Evolutionary conservation across 1,140 invertebrate genomes (phyloP), one percentile per base, ranked within the genome.

Genomic region (Wiebesia pumilae): DNA sequence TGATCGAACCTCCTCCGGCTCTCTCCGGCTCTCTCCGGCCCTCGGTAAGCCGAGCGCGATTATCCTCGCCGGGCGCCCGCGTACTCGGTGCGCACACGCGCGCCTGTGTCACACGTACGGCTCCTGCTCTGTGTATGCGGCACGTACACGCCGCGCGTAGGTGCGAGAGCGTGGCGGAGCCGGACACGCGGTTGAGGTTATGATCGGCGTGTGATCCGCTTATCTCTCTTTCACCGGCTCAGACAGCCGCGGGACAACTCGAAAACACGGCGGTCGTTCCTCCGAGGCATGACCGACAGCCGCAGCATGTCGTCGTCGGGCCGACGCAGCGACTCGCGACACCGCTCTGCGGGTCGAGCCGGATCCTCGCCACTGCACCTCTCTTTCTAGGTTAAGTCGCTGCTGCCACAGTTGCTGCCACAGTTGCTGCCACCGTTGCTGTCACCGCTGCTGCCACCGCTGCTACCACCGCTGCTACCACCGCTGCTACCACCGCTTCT

Each of bases 221-320:
- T 51, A 33, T 33, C 81, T 51, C 24, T 58, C 27, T 33, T 81
- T 86, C 84, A 86, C 75, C 87, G 81, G 81, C 71, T 58, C 1
- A 85, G 67, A 69, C 83, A 69, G 51, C 86, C 81, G 75, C 83
- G 54, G 69, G 71, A 79, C 43, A 81, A 69, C 73, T 82, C 81
- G 67, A 79, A 75, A 0, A 85, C 84, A 81, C 86, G 87, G 58
- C 81, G 88, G 79, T 84, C 85, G 84, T 87, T 65, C 69, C 54
- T 73, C 58, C 58, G 58, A 30, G 82, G 79, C 67, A 81, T 69
- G 58, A 84, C 58, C 40, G 65, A 67, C 77, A 81, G 38, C 82
- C 67, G 81, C 43, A 65, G 78, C 81, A 73, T 83, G 80, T 84
- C 77, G 51, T 58, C 62, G 30, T 47, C 62, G 71, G 51, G 7